Percentiles rank a stretch among this genome's conserved stretches.
Conservation (phyloP, 2,113 vertebrate species). For the Phoenicopterus ruber region DNA sequence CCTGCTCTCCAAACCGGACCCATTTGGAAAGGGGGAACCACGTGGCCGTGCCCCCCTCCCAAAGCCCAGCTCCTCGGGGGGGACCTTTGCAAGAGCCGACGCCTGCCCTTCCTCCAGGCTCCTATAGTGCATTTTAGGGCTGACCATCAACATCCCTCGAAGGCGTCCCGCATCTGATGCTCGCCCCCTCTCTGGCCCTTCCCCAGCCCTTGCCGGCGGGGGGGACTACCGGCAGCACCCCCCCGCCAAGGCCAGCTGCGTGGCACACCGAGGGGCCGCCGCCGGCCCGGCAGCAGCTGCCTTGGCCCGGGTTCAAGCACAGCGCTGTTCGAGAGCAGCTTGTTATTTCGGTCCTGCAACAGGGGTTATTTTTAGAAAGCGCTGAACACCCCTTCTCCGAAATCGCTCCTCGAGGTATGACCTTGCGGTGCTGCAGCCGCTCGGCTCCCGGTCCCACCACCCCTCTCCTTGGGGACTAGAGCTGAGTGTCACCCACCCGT, state of each 20-base stretch:
- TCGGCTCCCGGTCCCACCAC: neutral
- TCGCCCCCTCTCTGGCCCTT: neutral
- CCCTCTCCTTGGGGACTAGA: neutral
- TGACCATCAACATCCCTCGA: neutral
- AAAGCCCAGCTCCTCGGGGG: neutral
- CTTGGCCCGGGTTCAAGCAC: constrained; percentile 34
- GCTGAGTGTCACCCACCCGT: neutral
- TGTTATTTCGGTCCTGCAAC: neutral
- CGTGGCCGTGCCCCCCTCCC: accelerated
- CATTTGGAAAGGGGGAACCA: neutral
- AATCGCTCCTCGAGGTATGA: neutral
- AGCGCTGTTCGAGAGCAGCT: neutral
- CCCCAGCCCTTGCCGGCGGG: neutral
- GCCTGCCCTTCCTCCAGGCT: neutral
- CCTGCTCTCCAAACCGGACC: neutral
- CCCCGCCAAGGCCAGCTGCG: neutral
- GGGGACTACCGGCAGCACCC: neutral
- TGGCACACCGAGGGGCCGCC: neutral
- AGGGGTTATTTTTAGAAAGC: constrained; percentile 50
- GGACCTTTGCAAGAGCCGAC: neutral
- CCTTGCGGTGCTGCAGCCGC: neutral
- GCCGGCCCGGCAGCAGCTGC: constrained; percentile 39
- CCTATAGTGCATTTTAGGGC: accelerated
- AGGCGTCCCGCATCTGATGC: accelerated
- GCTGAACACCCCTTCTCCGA: neutral